Base-by-base conservation (phyloP, 92 coral and sea anemone genomes). In the Diadumene lineata region DNA sequence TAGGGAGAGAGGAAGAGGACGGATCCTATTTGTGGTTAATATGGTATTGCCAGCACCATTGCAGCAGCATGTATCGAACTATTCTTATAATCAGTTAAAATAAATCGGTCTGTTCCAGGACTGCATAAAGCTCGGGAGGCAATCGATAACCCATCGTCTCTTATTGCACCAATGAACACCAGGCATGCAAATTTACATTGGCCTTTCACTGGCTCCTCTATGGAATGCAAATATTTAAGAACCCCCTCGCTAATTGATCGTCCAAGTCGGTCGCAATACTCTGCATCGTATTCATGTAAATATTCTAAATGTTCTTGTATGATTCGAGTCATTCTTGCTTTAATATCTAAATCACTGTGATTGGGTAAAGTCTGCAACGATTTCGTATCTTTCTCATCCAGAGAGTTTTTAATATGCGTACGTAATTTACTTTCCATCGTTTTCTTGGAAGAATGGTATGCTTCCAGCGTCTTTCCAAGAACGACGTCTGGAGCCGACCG, bases 161-260 rank as follows among this genome's bases (percentile, higher is more conserved):
- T 82, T 17, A 87, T 79, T 1, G 92, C 92, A n/a, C 87, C 88
- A 61, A 82, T 82, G 75, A 72, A 87, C 31, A 87, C 92, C 64
- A 78, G 30, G 43, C 92, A 87, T 2, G 81, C 78, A 27, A 72
- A 50, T 32, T 87, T 87, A 15, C 74, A 60, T 32, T 72, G 92
- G 0, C 74, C 64, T 0, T 73, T 73, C 1, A 73, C 32, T 25
- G 48, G 25, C 29, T 27, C 19, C 21, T 67, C 64, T 21, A 68
- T 50, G 46, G 70, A 48, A 55, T 31, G 82, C n/a, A 77, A 23
- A 48, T 77, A 50, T 22, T 66, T 56, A n/a, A n/a, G 33, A 15
- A 77, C 56, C 7, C 19, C 18, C 43, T 77, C 71, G 31, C 82
- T 77, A 24, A 66, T 67, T 9, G 29, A 31, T 34, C 63, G 24